Conservation (phyloP, 2,888 invertebrate species). For the Macrophya annulata region DNA sequence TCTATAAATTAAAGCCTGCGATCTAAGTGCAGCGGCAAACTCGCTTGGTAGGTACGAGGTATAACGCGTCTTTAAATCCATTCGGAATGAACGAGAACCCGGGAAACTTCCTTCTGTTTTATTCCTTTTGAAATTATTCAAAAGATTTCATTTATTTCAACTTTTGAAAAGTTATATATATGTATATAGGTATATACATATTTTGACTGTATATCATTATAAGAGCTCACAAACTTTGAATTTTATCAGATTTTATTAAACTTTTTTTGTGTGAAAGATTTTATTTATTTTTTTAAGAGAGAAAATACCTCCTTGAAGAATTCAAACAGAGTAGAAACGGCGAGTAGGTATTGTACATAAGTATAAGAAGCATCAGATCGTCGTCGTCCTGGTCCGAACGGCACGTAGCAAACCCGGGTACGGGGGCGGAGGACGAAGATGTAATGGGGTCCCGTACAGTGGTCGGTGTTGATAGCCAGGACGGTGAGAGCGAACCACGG, state of each 20-base stretch:
- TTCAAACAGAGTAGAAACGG: not conserved
- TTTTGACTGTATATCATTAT: no score
- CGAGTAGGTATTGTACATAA: not conserved
- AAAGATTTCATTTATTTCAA: no score
- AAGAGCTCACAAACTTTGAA: no score
- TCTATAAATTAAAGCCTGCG: constrained; percentile 44
- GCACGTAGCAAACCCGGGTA: constrained; percentile 50
- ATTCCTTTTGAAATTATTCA: no score
- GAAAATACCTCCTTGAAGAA: not conserved
- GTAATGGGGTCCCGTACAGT: constrained; percentile 70
- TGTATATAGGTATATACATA: no score
- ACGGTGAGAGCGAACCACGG: constrained; percentile 73
- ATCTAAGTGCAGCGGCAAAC: constrained; percentile 27
- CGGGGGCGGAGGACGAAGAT: constrained; percentile 56
- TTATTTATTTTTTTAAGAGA: no score
- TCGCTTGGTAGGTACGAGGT: not conserved
- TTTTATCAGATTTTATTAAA: no score
- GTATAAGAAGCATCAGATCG: constrained; percentile 16
- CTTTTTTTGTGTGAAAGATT: no score
- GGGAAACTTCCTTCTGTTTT: not conserved
- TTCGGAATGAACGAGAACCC: constrained; percentile 15
- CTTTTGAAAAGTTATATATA: no score
- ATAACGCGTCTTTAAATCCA: not conserved
- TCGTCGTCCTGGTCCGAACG: constrained; percentile 42
- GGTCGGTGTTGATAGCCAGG: constrained; percentile 73